Evolutionary conservation across 2,888 invertebrate genomes (phyloP), one percentile per base, ranked within the genome.

Genomic region (Altica lythri): DNA sequence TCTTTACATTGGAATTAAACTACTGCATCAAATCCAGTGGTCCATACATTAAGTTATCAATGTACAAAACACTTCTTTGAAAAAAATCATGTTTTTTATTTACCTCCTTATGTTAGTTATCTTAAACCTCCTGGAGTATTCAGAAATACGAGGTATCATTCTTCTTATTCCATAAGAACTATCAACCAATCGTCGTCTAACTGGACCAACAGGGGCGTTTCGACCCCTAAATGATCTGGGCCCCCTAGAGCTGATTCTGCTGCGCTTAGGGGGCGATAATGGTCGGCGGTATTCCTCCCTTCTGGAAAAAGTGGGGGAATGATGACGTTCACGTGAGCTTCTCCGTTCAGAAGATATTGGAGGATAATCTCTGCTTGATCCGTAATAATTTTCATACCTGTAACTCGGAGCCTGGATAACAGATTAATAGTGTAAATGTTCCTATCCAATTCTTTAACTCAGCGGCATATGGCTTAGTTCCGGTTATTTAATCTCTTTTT

Each of bases 111-210:
- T 59, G 65, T 72, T 76, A 61, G 73, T 69, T 57, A 77, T 70
- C 71, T 74, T 77, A 59, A 77, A 70, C 64, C 73, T 76, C 71
- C 76, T 73, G 59, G 71, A 63, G n/a, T n/a, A n/a, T 65, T 77
- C 77, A 61, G 72, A 63, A 40, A 74, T 60, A 58, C 72, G 68
- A 56, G 72, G 52, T 53, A 72, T 67, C n/a, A n/a, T n/a, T 65
- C 83, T 79, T 64, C 82, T 79, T 63, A 81, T 77, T 48, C 78
- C 77, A 71, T 82, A 83, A 65, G 83, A 80, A 76, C 75, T 81
- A 53, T 79, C 80, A 66, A 81, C 77, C 62, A 82, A 75, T 71
- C 82, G 81, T 73, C 83, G 74, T 57, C 79, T 73, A 68, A 77
- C 79, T 32, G 81, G 77, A 70, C 81, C 80, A 65, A 82, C 81